Conservation (phyloP, 64 coral and sea anemone genomes). For the Orbicella faveolata region DNA sequence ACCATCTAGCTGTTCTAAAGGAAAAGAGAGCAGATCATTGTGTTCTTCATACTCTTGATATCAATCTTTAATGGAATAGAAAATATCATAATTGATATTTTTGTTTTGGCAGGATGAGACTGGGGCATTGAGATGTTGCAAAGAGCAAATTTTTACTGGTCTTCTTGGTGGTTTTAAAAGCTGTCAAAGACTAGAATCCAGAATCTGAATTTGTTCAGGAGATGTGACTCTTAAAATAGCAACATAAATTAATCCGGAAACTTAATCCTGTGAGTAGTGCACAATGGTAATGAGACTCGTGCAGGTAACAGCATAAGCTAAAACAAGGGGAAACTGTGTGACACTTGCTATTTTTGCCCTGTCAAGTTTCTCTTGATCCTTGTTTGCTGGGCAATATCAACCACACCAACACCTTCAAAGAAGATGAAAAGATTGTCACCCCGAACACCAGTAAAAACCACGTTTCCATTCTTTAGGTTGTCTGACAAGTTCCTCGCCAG, state of each 20-base stretch:
- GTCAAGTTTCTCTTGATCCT: neutral
- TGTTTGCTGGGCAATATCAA: neutral
- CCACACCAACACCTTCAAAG: neutral
- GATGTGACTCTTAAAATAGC: conserved; percentile 39
- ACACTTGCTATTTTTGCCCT: neutral
- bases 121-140: neutral
- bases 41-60: neutral
- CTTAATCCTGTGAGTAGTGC: conserved; percentile 26
- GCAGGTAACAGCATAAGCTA: conserved; percentile 16
- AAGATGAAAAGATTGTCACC: neutral
- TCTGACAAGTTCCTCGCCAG: conserved; percentile 36
- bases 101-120: neutral
- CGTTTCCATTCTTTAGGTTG: neutral
- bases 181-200: conserved; percentile 28
- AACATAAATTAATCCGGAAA: conserved; percentile 33
- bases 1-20: neutral
- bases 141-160: conserved; percentile 14
- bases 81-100: neutral
- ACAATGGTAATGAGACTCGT: conserved; percentile 44
- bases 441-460: neutral
- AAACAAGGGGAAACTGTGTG: neutral
- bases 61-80: neutral
- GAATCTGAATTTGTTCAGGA: conserved; percentile 30
- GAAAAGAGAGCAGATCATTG: conserved; percentile 2
- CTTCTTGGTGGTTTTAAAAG: conserved; percentile 9